Evolutionary conservation across 2,113 vertebrate genomes (phyloP).

Genomic region (Oreochromis aureus): DNA sequence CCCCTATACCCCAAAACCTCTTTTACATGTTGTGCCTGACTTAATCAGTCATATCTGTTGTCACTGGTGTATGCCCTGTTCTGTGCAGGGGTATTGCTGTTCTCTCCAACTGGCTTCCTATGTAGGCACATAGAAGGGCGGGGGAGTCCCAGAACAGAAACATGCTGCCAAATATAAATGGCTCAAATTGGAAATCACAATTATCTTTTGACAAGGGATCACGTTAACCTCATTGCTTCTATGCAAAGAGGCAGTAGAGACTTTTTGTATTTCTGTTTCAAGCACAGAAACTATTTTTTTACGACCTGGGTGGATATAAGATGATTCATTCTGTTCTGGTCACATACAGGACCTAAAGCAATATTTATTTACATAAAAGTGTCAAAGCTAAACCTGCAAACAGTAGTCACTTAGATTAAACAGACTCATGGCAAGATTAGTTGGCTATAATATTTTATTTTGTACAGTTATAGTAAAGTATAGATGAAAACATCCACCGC

Average conservation of each 20-base stretch:
- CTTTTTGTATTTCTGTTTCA: background rate
- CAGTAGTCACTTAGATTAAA: background rate
- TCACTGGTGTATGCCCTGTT: background rate
- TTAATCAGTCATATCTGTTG: background rate
- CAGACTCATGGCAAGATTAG: background rate
- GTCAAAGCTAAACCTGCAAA: background rate
- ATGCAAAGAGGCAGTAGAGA: background rate
- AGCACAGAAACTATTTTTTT: background rate
- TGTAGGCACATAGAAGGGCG: background rate
- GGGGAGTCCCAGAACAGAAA: background rate
- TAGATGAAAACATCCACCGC: background rate
- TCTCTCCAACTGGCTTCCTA: background rate
- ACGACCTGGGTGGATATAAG: background rate
- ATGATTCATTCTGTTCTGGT: background rate
- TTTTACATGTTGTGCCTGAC: background rate
- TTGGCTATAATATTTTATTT: slow-evolving; percentile 23
- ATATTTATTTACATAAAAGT: background rate
- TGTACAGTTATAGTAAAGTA: background rate
- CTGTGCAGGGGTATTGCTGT: background rate
- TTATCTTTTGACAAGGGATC: background rate
- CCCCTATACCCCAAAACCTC: background rate
- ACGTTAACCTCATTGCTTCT: background rate
- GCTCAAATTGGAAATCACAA: background rate
- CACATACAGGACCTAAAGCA: background rate
- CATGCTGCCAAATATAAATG: background rate